Evolutionary conservation across 2,888 invertebrate species (phyloP).

Genomic region (Mellilla xanthometata): DNA sequence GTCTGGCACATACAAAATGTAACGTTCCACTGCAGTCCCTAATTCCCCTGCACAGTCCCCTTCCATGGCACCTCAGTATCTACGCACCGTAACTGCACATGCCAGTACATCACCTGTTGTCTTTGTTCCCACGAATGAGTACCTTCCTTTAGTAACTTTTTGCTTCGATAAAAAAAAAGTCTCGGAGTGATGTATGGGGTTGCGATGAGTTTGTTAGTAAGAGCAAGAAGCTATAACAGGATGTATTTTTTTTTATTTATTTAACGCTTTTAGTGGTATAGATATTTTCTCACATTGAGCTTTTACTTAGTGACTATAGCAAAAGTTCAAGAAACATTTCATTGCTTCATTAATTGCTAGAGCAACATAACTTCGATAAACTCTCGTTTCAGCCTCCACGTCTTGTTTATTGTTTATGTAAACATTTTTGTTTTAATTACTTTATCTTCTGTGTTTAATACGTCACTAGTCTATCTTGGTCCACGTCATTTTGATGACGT

Average conservation of each 20-base stretch:
- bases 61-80: constrained; percentile 40
- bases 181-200: background rate
- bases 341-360: too few relatives aligned
- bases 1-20: constrained; percentile 35
- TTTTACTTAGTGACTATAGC: too few relatives aligned
- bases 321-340: too few relatives aligned
- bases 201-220: background rate
- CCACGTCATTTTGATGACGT: constrained; percentile 34
- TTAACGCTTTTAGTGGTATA: too few relatives aligned
- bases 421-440: too few relatives aligned
- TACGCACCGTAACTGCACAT: constrained; percentile 68
- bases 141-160: constrained; percentile 21
- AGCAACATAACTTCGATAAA: too few relatives aligned
- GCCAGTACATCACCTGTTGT: constrained; percentile 70
- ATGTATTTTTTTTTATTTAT: too few relatives aligned
- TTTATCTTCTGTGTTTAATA: too few relatives aligned
- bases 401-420: too few relatives aligned
- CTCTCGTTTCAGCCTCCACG: too few relatives aligned
- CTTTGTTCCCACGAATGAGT: constrained; percentile 62
- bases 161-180: background rate
- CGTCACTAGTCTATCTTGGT: background rate
- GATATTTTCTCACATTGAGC: too few relatives aligned
- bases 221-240: too few relatives aligned
- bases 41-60: constrained; percentile 27
- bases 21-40: constrained; percentile 33